phyloP scores from a whole-genome alignment of 2,888 invertebrate species.

The Agonopterix heracliana region DNA sequence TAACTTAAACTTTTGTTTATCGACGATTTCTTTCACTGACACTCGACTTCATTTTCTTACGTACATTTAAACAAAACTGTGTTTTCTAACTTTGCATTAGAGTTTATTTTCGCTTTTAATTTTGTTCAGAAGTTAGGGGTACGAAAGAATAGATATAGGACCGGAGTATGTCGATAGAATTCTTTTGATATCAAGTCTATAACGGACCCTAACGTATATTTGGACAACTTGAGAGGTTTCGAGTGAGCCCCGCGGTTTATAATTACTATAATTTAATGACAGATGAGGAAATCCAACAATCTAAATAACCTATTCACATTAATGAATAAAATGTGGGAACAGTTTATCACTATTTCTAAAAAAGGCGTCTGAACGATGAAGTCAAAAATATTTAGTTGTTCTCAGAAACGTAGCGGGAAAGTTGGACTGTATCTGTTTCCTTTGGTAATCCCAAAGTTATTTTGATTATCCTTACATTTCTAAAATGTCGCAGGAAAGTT shows the following conservation, averaged over 20 bases:
- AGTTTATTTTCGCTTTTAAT: slow-evolving; percentile 18
- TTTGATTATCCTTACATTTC: no score
- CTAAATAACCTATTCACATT: background rate
- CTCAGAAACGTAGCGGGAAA: no score
- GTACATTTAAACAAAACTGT: slow-evolving; percentile 16
- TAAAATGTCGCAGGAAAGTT: no score
- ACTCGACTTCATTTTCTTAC: slow-evolving; percentile 47
- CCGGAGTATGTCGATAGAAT: slow-evolving; percentile 58
- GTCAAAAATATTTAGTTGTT: no score
- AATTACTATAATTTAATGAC: slow-evolving; percentile 71
- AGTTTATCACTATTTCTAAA: no score
- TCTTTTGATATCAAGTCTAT: slow-evolving; percentile 62
- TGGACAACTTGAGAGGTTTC: slow-evolving; percentile 71
- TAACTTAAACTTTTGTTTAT: slow-evolving; percentile 71
- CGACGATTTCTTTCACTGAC: slow-evolving; percentile 65
- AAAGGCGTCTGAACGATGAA: no score
- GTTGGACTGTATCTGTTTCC: no score
- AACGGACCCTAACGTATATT: slow-evolving; percentile 75
- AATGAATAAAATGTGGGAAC: no score
- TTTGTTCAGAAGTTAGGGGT: slow-evolving; percentile 44
- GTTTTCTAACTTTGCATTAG: slow-evolving; percentile 11
- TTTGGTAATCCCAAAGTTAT: no score
- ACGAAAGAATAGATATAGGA: slow-evolving; percentile 72
- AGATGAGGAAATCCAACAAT: slow-evolving; percentile 47
- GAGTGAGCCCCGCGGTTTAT: slow-evolving; percentile 65